phyloP scores from a whole-genome alignment of 2,888 invertebrate genomes.

The Phania funesta region DNA sequence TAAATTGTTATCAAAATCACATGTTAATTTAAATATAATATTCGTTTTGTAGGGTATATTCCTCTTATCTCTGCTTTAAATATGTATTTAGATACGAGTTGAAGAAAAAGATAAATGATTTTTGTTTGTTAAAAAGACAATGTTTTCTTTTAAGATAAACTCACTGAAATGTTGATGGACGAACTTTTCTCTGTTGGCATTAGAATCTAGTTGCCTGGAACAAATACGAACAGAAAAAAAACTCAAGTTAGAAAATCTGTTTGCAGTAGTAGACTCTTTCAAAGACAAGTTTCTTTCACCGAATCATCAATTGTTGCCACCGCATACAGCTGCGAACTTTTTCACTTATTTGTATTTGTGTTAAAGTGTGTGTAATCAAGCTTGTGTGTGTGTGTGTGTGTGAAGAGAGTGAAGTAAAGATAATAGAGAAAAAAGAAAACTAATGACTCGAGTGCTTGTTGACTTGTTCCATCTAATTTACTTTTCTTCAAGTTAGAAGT shows the following conservation, averaged over 20 bases:
- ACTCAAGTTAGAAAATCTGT: conserved; percentile 48
- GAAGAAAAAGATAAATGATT: conserved; percentile 62
- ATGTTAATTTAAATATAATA: neutral
- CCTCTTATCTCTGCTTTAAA: conserved; percentile 20
- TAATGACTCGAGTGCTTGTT: conserved; percentile 67
- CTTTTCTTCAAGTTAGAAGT: conserved; percentile 51
- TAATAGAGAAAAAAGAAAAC: conserved; percentile 53
- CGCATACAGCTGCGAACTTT: conserved; percentile 24
- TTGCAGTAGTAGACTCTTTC: conserved; percentile 62
- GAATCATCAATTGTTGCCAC: conserved; percentile 65
- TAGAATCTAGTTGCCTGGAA: conserved; percentile 55
- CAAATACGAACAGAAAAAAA: conserved; percentile 6
- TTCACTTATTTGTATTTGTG: conserved; percentile 7
- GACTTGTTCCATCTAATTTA: conserved; percentile 68
- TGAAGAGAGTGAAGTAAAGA: conserved; percentile 35
- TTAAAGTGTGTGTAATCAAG: neutral
- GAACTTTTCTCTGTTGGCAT: conserved; percentile 54
- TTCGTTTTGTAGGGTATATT: conserved; percentile 6
- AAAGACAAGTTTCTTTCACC: conserved; percentile 56
- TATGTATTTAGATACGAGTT: conserved; percentile 34
- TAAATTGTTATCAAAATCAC: too few species aligned
- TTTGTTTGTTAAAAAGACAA: conserved; percentile 65
- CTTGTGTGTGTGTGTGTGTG: neutral
- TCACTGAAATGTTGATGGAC: conserved; percentile 45
- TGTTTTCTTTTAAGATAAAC: conserved; percentile 61